Conservation (phyloP, 2,113 vertebrate species). For the Phalacrocorax carbo region DNA sequence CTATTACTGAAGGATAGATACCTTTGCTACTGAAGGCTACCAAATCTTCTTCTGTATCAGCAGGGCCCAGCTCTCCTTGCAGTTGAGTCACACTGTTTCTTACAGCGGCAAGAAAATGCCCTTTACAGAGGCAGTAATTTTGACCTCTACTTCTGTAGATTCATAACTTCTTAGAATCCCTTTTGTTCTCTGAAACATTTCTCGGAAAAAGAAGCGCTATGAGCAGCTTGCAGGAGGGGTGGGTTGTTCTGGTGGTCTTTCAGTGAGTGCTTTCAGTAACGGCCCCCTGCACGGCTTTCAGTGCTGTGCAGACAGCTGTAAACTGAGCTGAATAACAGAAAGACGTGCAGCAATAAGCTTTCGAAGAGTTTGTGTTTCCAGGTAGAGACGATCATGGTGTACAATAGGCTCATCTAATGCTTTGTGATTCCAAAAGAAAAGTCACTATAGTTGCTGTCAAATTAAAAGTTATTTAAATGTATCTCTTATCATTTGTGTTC, state of each 20-base stretch:
- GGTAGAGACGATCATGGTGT: neutral
- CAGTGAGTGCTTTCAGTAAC: neutral
- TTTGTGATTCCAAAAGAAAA: neutral
- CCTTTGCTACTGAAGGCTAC: neutral
- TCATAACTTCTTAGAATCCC: neutral
- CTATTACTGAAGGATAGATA: neutral
- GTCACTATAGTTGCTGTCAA: neutral
- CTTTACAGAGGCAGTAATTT: neutral
- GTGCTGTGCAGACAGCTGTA: neutral
- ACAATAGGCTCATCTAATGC: neutral
- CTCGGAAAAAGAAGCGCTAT: neutral
- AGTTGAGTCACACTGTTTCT: neutral
- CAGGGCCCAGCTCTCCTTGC: neutral
- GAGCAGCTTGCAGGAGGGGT: neutral
- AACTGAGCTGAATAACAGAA: rapidly evolving
- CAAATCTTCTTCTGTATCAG: neutral
- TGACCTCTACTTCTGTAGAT: neutral
- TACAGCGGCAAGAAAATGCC: neutral
- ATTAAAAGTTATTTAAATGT: neutral
- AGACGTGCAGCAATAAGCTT: rapidly evolving
- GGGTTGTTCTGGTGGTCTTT: neutral
- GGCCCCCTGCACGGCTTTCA: neutral
- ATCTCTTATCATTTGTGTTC: neutral
- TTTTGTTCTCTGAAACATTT: neutral
- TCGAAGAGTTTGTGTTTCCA: neutral